A percentile compares a stretch with the other conserved stretches of the same genome.
phyloP scores from a whole-genome alignment of 1,140 invertebrate species.

The Theocolax elegans region DNA sequence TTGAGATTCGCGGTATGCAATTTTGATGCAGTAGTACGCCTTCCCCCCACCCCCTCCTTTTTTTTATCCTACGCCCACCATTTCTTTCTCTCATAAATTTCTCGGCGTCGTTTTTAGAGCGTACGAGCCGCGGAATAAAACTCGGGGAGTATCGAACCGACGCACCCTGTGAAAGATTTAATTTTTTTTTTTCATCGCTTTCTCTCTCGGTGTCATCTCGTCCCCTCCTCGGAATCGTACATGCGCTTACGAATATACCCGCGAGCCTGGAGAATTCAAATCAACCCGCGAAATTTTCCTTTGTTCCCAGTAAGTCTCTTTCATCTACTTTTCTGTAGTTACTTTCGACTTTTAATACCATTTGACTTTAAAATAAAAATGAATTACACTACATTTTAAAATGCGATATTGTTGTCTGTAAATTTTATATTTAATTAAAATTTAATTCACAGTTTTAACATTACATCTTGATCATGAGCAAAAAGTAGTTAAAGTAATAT shows the following conservation, averaged over 20 bases:
- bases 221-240: background rate
- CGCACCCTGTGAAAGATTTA: slow-evolving; percentile 17
- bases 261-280: slow-evolving; percentile 8
- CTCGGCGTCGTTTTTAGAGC: slow-evolving; percentile 19
- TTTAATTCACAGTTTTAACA: too few relatives aligned
- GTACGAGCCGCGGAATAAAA: slow-evolving; percentile 21
- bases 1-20: slow-evolving; percentile 36
- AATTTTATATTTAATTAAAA: too few relatives aligned
- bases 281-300: slow-evolving; percentile 11
- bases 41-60: background rate
- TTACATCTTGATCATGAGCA: too few relatives aligned
- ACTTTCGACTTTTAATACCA: too few relatives aligned
- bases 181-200: slow-evolving; percentile 20
- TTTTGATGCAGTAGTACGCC: slow-evolving; percentile 28
- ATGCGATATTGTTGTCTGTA: too few relatives aligned
- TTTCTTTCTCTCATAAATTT: slow-evolving; percentile 37
- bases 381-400: too few relatives aligned
- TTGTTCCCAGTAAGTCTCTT: slow-evolving; percentile 1
- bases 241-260: slow-evolving; percentile 1
- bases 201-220: background rate
- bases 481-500: too few relatives aligned
- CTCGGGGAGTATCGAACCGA: slow-evolving; percentile 12
- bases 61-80: background rate
- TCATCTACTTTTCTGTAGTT: too few relatives aligned
- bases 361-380: too few relatives aligned